Conservation (phyloP, 2,888 invertebrate genomes). For the Agrotis exclamationis region DNA sequence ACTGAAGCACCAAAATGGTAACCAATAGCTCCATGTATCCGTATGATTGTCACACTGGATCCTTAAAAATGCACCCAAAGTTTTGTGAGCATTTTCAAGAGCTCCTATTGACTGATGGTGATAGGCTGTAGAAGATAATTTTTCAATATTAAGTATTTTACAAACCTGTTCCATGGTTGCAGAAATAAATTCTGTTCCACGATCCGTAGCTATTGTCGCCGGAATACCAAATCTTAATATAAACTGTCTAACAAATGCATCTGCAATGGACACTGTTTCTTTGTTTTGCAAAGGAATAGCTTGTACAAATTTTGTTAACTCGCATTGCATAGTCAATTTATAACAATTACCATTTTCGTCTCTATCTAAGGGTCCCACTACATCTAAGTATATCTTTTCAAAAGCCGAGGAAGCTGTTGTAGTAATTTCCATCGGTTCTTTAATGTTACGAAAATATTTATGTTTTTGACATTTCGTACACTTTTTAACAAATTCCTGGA, state of each 20-base stretch:
- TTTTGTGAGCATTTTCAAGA: constrained; percentile 45
- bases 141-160: constrained; percentile 26
- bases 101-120: constrained; percentile 33
- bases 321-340: constrained; percentile 31
- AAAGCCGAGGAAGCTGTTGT: constrained; percentile 26
- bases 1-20: constrained; percentile 49
- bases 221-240: constrained; percentile 31
- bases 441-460: no score
- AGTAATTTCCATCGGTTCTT: neutral
- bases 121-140: constrained; percentile 26
- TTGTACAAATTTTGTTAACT: constrained; percentile 21
- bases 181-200: constrained; percentile 30
- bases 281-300: constrained; percentile 25
- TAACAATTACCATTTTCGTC: constrained; percentile 15
- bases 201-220: constrained; percentile 21
- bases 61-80: constrained; percentile 38
- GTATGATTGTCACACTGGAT: constrained; percentile 30
- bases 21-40: constrained; percentile 43
- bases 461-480: no score
- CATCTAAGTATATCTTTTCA: constrained; percentile 24
- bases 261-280: constrained; percentile 31
- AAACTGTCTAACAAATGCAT: constrained; percentile 25
- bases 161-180: constrained; percentile 22
- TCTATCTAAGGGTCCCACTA: constrained; percentile 31
- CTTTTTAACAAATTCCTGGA: no score